Percentiles rank a stretch among this genome's conserved stretches.
Evolutionary conservation across 1,140 invertebrate species (phyloP).

Genomic region (Drosophila ambigua): DNA sequence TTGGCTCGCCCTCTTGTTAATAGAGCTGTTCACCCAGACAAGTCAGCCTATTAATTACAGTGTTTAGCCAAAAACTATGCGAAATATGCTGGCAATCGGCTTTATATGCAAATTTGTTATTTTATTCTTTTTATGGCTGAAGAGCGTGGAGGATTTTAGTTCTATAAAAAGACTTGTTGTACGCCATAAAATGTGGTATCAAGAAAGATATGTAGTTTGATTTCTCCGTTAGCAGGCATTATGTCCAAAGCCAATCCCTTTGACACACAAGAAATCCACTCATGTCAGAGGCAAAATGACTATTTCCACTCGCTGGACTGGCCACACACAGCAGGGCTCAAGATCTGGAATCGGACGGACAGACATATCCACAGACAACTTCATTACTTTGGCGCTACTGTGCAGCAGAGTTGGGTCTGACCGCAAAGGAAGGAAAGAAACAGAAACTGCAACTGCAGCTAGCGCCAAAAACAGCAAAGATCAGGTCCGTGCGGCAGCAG

Average conservation of each 20-base stretch:
- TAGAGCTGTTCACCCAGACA: slow-evolving; percentile 40
- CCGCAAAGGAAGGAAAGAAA: slow-evolving; percentile 61
- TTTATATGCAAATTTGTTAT: slow-evolving; percentile 43
- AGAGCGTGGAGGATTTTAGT: slow-evolving; percentile 35
- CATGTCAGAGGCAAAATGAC: neutral
- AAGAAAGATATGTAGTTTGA: neutral
- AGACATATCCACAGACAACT: slow-evolving; percentile 70
- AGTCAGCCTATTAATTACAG: slow-evolving; percentile 56
- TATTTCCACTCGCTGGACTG: slow-evolving; percentile 23
- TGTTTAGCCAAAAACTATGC: slow-evolving; percentile 41
- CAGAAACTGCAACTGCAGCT: slow-evolving; percentile 45
- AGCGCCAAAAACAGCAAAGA: slow-evolving; percentile 61
- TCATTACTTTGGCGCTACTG: slow-evolving; percentile 77
- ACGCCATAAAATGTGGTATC: neutral
- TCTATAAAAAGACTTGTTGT: slow-evolving; percentile 8
- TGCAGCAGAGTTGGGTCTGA: slow-evolving; percentile 42
- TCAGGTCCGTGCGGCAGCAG: slow-evolving; percentile 32
- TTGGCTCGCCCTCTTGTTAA: slow-evolving; percentile 42
- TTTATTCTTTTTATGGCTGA: slow-evolving; percentile 14
- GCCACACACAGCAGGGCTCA: slow-evolving; percentile 32
- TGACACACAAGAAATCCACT: slow-evolving; percentile 27
- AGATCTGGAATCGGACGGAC: slow-evolving; percentile 32
- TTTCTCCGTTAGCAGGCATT: too few species aligned
- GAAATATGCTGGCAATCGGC: slow-evolving; percentile 48
- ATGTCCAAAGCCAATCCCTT: too few species aligned